Base-by-base conservation (phyloP, 2,888 invertebrate genomes). In the Apamea sordens region DNA sequence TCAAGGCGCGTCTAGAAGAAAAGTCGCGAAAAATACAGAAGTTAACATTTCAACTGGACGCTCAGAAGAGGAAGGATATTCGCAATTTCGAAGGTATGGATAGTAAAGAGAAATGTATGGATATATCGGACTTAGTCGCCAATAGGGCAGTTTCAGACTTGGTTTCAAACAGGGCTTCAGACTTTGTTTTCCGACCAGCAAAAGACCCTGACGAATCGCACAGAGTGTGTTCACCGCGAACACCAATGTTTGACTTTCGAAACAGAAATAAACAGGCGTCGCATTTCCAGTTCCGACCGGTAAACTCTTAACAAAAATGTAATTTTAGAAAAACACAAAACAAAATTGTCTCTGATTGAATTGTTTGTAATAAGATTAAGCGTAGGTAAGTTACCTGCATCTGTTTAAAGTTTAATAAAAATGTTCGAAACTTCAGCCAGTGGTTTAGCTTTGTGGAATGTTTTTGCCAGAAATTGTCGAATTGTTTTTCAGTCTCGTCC, bases 391-490 rank as follows among this genome's bases (percentile, higher is more conserved):
- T 94, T 93, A 98, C 98, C 97, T 99, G 98, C 91, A 99, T 97
- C 94, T 99, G 98, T 92, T 99, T 98, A 94, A 99, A 99, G 93
- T 99, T 98, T 93, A 99, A 99, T 96, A 99, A 99, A 97, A 99
- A 99, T 91, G 98, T 98, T 90, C 99, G 97, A 92, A 99, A 97
- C 91, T 98, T 98, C 87, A 99, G 97, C 96, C 99, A 99, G 94
- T 99, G 98, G 91, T 98, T 98, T 92, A 99, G 97, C 92, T 99
- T 98, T 80, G 98, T 98, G 90, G 99, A 98, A 97, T 99, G 99
- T 91, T 98, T 98, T 78, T 98, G 98, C 99, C 99, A 99, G 96
- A 99, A 99, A 90, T 98, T 98, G 94, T 99, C 99, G 95, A 99
- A 99, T 86, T 99, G 98, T 91, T 98, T 97, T 95, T 99, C 99